Percentiles rank a stretch among this genome's conserved stretches.
These are phyloP conservation scores for Aphaenogaster ashmeadi DNA, from an alignment of 1,140 invertebrate genomes.

Conservation along the genomic window DNA sequence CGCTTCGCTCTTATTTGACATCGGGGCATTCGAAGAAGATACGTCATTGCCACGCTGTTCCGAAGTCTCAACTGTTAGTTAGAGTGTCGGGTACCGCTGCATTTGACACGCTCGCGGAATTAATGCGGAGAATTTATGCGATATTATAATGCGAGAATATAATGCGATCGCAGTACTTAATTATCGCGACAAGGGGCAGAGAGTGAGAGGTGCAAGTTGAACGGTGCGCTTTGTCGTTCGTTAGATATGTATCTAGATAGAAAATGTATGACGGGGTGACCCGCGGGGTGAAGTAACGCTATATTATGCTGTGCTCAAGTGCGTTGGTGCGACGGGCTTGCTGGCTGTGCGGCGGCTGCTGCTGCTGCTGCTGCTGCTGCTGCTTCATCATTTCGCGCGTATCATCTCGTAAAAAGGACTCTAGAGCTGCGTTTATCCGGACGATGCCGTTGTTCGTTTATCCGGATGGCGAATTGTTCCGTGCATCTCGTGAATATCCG, in stretches of 20 bases:
- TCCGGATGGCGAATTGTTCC: constrained; percentile 39
- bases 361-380: constrained; percentile 69
- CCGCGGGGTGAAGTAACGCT: constrained; percentile 60
- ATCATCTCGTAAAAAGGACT: constrained; percentile 57
- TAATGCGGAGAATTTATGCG: constrained; percentile 38
- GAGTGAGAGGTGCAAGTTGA: constrained; percentile 63
- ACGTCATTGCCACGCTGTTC: not conserved
- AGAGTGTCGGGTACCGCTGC: constrained; percentile 11
- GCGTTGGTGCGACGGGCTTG: constrained; percentile 74
- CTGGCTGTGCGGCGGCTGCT: constrained; percentile 69
- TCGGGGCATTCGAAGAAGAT: not conserved
- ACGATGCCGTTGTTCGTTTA: constrained; percentile 20
- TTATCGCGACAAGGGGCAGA: constrained; percentile 58
- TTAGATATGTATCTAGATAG: constrained; percentile 71
- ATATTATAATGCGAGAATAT: too few relatives aligned
- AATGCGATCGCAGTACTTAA: constrained; percentile 60
- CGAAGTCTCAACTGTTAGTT: not conserved
- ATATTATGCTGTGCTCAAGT: constrained; percentile 78
- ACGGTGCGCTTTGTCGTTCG: constrained; percentile 67
- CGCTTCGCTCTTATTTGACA: not conserved
- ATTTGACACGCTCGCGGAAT: constrained; percentile 36
- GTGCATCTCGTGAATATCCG: constrained; percentile 17
- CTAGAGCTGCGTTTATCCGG: constrained; percentile 67
- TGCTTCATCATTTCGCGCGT: constrained; percentile 52
- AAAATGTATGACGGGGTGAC: constrained; percentile 60